phyloP scores from a whole-genome alignment of 2,113 vertebrate genomes.

The Plecotus auritus region DNA sequence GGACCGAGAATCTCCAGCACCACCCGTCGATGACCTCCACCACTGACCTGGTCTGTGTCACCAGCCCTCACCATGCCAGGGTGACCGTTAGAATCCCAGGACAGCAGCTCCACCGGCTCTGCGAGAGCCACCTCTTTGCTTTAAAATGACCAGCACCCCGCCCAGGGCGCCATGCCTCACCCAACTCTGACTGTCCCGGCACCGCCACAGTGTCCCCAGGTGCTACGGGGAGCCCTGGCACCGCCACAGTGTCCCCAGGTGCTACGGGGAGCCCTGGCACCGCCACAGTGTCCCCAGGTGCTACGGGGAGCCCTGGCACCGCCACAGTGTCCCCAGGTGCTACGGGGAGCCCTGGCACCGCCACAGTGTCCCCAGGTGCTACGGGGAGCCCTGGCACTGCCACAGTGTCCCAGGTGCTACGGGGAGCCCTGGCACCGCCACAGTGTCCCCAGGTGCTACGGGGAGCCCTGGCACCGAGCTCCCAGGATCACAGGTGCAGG shows the following conservation, averaged over 20 bases:
- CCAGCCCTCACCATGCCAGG: not conserved
- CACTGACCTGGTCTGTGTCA: fast-evolving
- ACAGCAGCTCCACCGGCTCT: not conserved
- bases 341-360: not conserved
- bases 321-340: not conserved
- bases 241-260: fast-evolving
- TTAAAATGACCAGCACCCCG: not conserved
- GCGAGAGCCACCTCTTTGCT: not conserved
- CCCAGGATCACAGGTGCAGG: not conserved
- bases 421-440: not conserved
- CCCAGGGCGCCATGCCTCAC: not conserved
- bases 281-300: fast-evolving
- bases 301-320: not conserved
- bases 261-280: not conserved
- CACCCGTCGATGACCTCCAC: not conserved
- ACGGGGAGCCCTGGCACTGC: not conserved
- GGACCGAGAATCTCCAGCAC: not conserved
- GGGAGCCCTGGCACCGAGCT: not conserved
- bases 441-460: fast-evolving
- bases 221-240: not conserved
- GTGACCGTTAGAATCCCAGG: fast-evolving
- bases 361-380: not conserved
- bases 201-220: not conserved
- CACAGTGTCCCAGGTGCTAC: not conserved
- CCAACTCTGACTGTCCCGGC: not conserved